Evolutionary conservation across 2,797 vertebrate species (phyloP).

Genomic region (Enteromius trimaculatus): DNA sequence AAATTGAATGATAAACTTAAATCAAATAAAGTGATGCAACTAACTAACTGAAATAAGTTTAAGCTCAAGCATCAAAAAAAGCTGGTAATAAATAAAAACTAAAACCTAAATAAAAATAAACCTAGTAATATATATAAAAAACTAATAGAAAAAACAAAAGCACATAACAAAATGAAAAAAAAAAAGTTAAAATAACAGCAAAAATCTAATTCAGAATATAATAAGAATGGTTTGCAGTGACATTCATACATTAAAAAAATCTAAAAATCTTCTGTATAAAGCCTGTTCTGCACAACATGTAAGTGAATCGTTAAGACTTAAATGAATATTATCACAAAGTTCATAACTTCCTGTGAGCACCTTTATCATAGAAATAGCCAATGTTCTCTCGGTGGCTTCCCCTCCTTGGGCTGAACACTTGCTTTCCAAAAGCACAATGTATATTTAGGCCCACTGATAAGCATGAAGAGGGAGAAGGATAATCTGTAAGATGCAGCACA

Average conservation of each 20-base stretch:
- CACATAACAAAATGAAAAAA: not conserved
- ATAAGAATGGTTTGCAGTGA: not conserved
- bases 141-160: not conserved
- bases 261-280: not conserved
- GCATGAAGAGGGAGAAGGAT: constrained; percentile 67
- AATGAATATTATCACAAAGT: constrained; percentile 48
- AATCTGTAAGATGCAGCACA: constrained; percentile 73
- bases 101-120: not conserved
- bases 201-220: not conserved
- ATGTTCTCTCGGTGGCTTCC: constrained; percentile 69
- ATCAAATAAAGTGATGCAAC: not conserved
- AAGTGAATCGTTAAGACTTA: constrained; percentile 9
- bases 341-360: constrained; percentile 58
- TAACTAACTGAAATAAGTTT: not conserved
- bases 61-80: not conserved
- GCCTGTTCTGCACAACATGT: not conserved
- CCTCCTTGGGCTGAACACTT: constrained; percentile 65
- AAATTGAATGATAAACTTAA: not conserved
- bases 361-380: constrained; percentile 63
- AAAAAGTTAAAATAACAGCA: not conserved
- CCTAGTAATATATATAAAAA: not conserved
- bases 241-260: too few species aligned
- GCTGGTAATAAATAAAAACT: not conserved
- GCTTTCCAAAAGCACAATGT: constrained; percentile 65
- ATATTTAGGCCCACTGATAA: constrained; percentile 76